These are phyloP conservation scores for Calliphora vomitoria DNA, from an alignment of 2,888 invertebrate species.

Conservation along the genomic window DNA sequence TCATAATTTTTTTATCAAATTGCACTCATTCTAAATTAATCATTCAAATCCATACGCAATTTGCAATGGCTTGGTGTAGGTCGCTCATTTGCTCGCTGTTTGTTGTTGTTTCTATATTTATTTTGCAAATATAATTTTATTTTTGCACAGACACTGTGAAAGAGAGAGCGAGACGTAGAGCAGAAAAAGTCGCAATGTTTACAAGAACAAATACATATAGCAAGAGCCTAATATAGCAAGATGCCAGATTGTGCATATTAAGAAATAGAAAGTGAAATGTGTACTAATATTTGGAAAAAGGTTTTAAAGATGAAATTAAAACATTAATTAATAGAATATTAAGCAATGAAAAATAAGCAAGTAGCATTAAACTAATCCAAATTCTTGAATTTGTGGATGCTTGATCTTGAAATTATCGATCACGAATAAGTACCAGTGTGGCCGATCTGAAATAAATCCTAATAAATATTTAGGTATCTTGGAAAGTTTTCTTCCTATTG, in stretches of 20 bases:
- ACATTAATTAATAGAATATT: not conserved
- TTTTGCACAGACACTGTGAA: slow-evolving; percentile 20
- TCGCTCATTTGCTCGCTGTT: slow-evolving; percentile 21
- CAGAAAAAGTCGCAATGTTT: slow-evolving; percentile 12
- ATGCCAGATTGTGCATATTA: slow-evolving; percentile 6
- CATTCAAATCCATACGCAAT: slow-evolving; percentile 57
- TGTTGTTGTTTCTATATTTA: slow-evolving; percentile 1
- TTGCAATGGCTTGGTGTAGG: slow-evolving; percentile 71
- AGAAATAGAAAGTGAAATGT: too few species aligned
- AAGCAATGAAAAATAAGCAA: too few species aligned
- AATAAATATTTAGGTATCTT: too few species aligned
- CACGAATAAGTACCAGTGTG: too few species aligned
- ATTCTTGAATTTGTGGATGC: too few species aligned
- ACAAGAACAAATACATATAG: slow-evolving; percentile 34
- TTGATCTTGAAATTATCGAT: too few species aligned
- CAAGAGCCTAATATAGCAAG: not conserved
- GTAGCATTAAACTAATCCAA: too few species aligned
- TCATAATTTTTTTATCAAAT: too few species aligned
- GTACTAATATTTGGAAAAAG: not conserved
- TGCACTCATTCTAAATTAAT: slow-evolving; percentile 38
- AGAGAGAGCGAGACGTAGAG: slow-evolving; percentile 11
- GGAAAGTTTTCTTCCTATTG: too few species aligned
- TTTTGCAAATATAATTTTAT: slow-evolving; percentile 18
- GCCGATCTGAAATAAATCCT: too few species aligned
- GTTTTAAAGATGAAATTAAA: not conserved